Conservation (phyloP, 2,113 vertebrate genomes). For the Pachypanchax playfairii region DNA sequence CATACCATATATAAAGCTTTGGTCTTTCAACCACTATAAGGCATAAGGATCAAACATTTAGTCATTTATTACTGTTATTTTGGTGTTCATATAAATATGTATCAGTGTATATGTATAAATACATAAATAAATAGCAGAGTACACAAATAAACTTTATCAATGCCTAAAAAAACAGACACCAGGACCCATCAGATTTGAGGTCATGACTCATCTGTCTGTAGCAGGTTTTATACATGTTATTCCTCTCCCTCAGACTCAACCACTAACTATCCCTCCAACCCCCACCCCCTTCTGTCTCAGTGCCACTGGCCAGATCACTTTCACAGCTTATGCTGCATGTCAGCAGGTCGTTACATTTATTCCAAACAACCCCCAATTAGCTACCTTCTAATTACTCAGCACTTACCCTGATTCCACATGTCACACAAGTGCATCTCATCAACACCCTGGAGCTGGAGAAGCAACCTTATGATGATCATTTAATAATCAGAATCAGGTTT, state of each 20-base stretch:
- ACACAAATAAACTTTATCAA: too few species aligned
- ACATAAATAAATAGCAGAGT: too few species aligned
- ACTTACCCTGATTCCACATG: slow-evolving; percentile 53
- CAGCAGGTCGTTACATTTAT: slow-evolving; percentile 79
- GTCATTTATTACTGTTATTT: too few species aligned
- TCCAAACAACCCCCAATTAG: slow-evolving; percentile 69
- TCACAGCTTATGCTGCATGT: slow-evolving; percentile 74
- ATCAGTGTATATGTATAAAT: too few species aligned
- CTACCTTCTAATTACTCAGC: slow-evolving; percentile 78
- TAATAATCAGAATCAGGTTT: too few species aligned
- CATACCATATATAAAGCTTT: too few species aligned
- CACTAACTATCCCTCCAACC: not conserved
- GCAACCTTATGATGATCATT: slow-evolving; percentile 24
- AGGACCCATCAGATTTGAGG: not conserved
- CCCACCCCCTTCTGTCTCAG: slow-evolving; percentile 39
- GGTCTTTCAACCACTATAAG: too few species aligned
- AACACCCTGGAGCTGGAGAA: slow-evolving; percentile 14
- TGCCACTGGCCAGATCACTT: slow-evolving; percentile 74
- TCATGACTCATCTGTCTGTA: slow-evolving; percentile 20
- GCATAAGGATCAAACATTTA: too few species aligned
- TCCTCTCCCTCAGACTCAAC: too few species aligned
- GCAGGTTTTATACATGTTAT: slow-evolving; percentile 1
- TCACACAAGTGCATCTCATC: slow-evolving; percentile 49
- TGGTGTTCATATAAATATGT: too few species aligned
- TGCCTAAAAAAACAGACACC: slow-evolving; percentile 37